phyloP scores from a whole-genome alignment of 2,888 invertebrate genomes.

The Parasteatoda lunata region DNA sequence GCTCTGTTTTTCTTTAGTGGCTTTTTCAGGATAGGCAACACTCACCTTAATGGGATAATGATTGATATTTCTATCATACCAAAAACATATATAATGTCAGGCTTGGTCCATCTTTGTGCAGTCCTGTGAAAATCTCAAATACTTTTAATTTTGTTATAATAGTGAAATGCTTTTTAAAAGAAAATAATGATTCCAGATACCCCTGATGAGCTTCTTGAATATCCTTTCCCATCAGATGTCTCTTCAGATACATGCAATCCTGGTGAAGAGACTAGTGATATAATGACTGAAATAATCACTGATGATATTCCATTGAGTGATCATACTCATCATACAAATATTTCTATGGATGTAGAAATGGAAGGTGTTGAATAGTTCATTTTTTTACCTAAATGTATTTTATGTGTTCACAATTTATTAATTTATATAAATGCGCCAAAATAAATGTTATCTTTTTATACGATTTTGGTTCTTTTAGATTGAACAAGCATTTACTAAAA shows the following conservation, averaged over 20 bases:
- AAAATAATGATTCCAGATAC: conserved; percentile 20
- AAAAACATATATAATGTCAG: no score
- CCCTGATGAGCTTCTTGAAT: conserved; percentile 60
- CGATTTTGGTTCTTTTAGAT: neutral
- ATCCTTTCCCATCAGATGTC: conserved; percentile 43
- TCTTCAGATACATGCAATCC: conserved; percentile 43
- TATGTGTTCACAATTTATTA: neutral
- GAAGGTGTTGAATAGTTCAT: conserved; percentile 39
- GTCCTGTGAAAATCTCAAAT: no score
- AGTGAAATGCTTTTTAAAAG: neutral
- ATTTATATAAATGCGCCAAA: conserved; percentile 18
- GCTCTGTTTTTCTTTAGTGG: no score
- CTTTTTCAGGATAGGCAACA: no score
- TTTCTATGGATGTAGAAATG: conserved; percentile 66
- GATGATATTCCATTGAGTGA: conserved; percentile 56
- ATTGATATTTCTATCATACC: no score
- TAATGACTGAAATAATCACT: conserved; percentile 61
- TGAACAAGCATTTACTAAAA: neutral
- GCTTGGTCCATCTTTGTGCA: no score
- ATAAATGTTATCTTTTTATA: conserved; percentile 35
- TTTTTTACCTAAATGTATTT: neutral
- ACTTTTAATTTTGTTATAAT: no score
- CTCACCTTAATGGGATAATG: no score
- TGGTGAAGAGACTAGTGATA: conserved; percentile 55
- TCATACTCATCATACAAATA: conserved; percentile 35